Percentiles rank a stretch among this genome's conserved stretches.
phyloP scores from a whole-genome alignment of 2,113 vertebrate genomes.

The Antechinus stuartii region DNA sequence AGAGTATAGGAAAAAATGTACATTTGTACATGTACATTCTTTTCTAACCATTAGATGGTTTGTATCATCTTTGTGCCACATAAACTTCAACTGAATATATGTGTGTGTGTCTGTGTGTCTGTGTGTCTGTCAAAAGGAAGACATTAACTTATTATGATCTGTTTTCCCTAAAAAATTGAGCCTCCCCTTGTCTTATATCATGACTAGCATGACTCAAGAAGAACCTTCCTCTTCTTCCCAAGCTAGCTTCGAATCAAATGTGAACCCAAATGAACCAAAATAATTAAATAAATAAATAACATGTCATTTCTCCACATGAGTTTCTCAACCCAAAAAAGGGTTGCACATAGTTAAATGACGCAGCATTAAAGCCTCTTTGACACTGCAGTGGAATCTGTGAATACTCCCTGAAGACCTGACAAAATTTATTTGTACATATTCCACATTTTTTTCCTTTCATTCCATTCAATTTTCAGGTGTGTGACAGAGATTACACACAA shows the following conservation, averaged over 20 bases:
- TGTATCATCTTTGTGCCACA: not conserved
- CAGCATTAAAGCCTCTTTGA: not conserved
- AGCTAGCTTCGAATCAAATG: not conserved
- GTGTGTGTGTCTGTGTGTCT: too few relatives aligned
- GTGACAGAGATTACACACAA: too few relatives aligned
- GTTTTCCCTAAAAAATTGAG: not conserved
- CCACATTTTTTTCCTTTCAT: not conserved
- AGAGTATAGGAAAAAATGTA: too few relatives aligned
- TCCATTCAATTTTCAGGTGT: fast-evolving
- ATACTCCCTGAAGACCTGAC: not conserved
- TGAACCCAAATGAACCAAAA: not conserved
- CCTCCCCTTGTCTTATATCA: not conserved
- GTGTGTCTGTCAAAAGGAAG: too few relatives aligned
- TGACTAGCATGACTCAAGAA: not conserved
- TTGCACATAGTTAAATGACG: not conserved
- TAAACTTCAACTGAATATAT: too few relatives aligned
- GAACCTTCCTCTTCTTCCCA: not conserved
- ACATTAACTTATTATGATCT: not conserved
- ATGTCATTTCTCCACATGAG: not conserved
- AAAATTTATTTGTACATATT: not conserved
- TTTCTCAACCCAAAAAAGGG: not conserved
- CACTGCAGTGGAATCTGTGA: too few relatives aligned
- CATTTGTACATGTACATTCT: too few relatives aligned
- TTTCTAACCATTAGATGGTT: not conserved
- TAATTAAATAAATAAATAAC: not conserved